Evolutionary conservation across 2,113 vertebrate species (phyloP), one percentile per base, ranked within the genome.

Genomic region (Rhinolophus sinicus): DNA sequence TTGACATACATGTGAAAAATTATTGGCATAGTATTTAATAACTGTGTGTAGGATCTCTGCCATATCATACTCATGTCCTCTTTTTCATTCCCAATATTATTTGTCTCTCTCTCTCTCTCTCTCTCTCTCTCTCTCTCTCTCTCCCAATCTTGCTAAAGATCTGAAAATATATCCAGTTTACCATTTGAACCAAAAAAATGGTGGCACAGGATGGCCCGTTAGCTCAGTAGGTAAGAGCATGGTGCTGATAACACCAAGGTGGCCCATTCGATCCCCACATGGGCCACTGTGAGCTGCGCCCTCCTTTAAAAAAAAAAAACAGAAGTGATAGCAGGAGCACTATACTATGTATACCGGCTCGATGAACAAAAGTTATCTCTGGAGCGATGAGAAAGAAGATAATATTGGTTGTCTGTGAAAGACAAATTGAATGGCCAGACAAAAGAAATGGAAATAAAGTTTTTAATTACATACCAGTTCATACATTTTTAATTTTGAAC

Each of bases 401-500:
- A 64, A n/a, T 22, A 58, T 44, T 60, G 12, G 15, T 28, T 22
- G 50, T 70, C 65, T 73, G 1, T 50, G 30, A 19, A 54, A 80
- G 50, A 60, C n/a, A 80, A 84, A 52, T 33, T 62, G 28, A 3
- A 44, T 83, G 28, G 2, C 6, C 13, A 65, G 12, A 22, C 13
- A 16, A 72, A 64, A 70, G 26, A 87, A 69, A 35, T 67, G 30
- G 35, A 94, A 62, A 87, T 8, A 33, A 88, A 72, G 21, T 3
- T 87, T 86, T 80, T 70, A 64, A 40, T 64, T 70, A 18, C 73
- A 47, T 67, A 50, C 9, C 40, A 78, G 33, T 69, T 54, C 75
- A 62, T 56, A 60, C 12, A 83, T 50, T 95, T 95, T 65, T 16
- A 86, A 54, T 87, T 92, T 92, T 82, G 44, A 82, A 58, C 22